Percentiles rank a stretch among this genome's conserved stretches.
Conservation (phyloP, 2,888 invertebrate genomes). For the Glaucopsyche alexis region DNA sequence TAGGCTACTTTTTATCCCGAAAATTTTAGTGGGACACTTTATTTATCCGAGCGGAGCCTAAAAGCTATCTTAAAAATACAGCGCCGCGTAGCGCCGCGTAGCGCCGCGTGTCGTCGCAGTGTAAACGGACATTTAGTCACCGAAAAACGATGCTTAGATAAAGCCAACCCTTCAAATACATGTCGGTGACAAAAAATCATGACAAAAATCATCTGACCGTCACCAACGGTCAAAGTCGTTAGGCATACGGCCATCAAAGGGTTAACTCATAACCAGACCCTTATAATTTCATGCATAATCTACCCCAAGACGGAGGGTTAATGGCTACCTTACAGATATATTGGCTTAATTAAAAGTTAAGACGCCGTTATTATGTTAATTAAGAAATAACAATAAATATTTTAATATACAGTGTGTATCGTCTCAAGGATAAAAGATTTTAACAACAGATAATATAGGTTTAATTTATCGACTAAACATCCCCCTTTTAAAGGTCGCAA, state of each 20-base stretch:
- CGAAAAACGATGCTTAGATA: conserved; percentile 20
- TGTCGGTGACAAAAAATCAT: conserved; percentile 39
- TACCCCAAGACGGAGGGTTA: conserved; percentile 39
- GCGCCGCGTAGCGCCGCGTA: no score
- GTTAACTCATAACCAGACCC: conserved; percentile 47
- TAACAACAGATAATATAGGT: no score
- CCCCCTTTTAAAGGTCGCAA: no score
- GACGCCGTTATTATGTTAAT: conserved; percentile 4
- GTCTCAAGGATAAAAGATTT: no score
- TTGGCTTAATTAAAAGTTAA: conserved; percentile 5
- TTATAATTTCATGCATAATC: conserved; percentile 49
- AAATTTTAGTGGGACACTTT: no score
- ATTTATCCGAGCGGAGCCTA: no score
- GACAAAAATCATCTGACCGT: conserved; percentile 55
- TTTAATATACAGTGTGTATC: neutral
- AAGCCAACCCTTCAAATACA: conserved; percentile 38
- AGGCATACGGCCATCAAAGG: conserved; percentile 50
- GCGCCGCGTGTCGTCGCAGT: no score
- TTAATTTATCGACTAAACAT: no score
- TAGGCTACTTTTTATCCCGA: neutral
- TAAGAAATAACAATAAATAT: neutral
- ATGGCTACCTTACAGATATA: neutral
- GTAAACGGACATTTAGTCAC: neutral
- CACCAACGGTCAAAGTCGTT: conserved; percentile 62
- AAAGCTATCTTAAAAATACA: no score